Conservation (phyloP, 2,888 invertebrate species). For the Andrena bucephala region DNA sequence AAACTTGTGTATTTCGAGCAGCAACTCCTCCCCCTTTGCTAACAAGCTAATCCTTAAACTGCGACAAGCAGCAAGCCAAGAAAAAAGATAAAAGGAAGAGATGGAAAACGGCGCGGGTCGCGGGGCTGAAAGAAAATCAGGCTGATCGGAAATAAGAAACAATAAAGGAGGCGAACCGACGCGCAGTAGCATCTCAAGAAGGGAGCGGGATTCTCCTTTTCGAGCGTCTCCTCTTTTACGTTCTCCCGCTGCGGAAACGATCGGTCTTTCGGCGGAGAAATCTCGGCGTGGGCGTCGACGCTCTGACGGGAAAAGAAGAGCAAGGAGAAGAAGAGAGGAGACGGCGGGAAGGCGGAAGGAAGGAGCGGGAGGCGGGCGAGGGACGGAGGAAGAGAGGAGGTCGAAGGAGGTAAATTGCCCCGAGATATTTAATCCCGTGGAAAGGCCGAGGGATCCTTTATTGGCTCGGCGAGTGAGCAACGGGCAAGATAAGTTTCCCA, state of each 20-base stretch:
- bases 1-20: no score
- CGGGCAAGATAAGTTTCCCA: conserved; percentile 75
- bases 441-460: conserved; percentile 79
- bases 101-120: background rate
- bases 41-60: no score
- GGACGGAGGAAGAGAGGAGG: conserved; percentile 37
- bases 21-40: no score
- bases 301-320: conserved; percentile 50
- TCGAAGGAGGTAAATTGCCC: conserved; percentile 79
- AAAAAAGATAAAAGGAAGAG: background rate
- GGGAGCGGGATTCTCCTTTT: conserved; percentile 20
- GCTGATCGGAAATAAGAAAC: background rate
- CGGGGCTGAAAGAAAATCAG: background rate
- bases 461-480: conserved; percentile 78
- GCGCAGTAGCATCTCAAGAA: conserved; percentile 47
- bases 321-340: conserved; percentile 35
- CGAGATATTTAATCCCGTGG: conserved; percentile 81
- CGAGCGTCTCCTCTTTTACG: conserved; percentile 20
- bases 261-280: conserved; percentile 65
- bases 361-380: conserved; percentile 12
- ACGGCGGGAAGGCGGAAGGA: conserved; percentile 21
- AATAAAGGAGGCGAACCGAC: background rate
- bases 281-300: conserved; percentile 68
- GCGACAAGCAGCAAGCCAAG: no score
- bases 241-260: conserved; percentile 48